Evolutionary conservation across 2,888 invertebrate species (phyloP).

Genomic region (Ceriagrion tenellum): DNA sequence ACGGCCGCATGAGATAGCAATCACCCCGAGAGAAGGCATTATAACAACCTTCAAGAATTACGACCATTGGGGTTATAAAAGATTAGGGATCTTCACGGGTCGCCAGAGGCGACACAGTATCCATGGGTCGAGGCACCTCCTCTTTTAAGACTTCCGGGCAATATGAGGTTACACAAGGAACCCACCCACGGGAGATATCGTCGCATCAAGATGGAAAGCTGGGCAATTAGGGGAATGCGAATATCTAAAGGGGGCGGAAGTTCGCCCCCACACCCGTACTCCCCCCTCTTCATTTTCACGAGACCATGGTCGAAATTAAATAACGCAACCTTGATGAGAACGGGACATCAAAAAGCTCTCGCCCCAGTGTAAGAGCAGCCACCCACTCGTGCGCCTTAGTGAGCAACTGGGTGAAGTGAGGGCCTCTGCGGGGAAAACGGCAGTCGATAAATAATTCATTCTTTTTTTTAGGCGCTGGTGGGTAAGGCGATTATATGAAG

Average conservation of each 20-base stretch:
- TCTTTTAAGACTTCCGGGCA: slow-evolving; percentile 13
- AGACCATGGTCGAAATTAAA: slow-evolving; percentile 24
- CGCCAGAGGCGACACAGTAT: background rate
- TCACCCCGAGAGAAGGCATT: background rate
- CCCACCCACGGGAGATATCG: slow-evolving; percentile 12
- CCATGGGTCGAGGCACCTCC: background rate
- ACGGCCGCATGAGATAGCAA: slow-evolving; percentile 19
- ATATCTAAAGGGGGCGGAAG: background rate
- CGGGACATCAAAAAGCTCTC: slow-evolving; percentile 17
- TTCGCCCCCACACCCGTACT: too few species aligned
- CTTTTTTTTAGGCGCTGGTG: background rate
- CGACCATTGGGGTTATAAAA: slow-evolving; percentile 40
- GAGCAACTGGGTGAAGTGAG: background rate
- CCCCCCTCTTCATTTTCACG: background rate
- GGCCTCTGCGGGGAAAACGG: background rate
- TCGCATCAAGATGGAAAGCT: slow-evolving; percentile 31
- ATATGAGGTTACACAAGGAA: slow-evolving; percentile 23
- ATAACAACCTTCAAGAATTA: slow-evolving; percentile 41
- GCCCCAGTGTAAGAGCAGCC: background rate
- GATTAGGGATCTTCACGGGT: slow-evolving; percentile 47
- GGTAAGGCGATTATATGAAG: background rate
- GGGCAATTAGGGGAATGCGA: slow-evolving; percentile 3
- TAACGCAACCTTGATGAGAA: background rate
- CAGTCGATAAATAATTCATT: background rate
- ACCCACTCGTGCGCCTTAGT: background rate